A percentile compares a stretch with the other conserved stretches of the same genome.
phyloP scores from a whole-genome alignment of 1,140 invertebrate species.

The Aphaenogaster ashmeadi region DNA sequence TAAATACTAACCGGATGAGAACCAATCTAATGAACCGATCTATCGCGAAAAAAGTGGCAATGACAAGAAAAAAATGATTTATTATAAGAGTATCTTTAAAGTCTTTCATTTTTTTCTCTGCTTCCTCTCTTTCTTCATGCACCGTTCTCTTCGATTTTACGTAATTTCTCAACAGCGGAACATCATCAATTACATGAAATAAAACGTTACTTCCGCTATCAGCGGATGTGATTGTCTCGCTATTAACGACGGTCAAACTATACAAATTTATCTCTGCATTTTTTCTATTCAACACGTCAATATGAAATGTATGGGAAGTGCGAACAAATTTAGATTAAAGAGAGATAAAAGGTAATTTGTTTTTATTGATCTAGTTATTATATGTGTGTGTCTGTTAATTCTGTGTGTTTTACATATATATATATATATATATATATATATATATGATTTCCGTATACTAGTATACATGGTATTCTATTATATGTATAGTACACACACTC shows the following conservation, averaged over 20 bases:
- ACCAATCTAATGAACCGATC: neutral
- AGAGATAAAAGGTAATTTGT: neutral
- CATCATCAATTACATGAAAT: neutral
- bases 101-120: conserved; percentile 1
- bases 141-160: conserved; percentile 48
- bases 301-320: neutral
- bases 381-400: neutral
- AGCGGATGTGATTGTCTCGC: conserved; percentile 14
- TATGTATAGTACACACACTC: no score
- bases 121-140: neutral
- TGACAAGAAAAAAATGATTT: conserved; percentile 33
- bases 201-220: conserved; percentile 58
- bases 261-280: neutral
- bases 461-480: no score
- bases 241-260: conserved; percentile 10
- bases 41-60: conserved; percentile 25
- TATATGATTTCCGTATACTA: no score
- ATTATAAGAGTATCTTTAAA: conserved; percentile 12
- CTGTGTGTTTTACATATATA: no score
- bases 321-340: neutral
- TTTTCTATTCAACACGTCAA: neutral
- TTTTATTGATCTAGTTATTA: neutral
- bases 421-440: no score
- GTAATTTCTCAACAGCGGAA: conserved; percentile 49
- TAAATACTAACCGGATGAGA: conserved; percentile 23